Evolutionary conservation across 2,113 vertebrate genomes (phyloP).

Genomic region (Pampusana beccarii): DNA sequence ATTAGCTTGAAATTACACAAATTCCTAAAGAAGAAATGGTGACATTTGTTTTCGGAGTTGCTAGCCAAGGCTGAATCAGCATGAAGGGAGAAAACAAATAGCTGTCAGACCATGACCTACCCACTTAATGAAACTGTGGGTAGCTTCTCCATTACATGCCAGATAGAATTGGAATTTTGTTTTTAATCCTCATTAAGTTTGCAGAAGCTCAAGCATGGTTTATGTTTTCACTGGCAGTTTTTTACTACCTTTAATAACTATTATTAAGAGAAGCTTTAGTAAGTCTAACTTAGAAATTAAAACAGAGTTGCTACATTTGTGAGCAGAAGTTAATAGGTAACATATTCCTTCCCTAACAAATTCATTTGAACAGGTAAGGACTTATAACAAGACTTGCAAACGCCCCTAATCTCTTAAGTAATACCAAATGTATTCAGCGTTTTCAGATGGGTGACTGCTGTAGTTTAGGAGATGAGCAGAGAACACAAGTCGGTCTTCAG

Average conservation of each 20-base stretch:
- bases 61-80: slow-evolving; percentile 24
- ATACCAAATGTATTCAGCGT: not conserved
- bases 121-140: not conserved
- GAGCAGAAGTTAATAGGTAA: not conserved
- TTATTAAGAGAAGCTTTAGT: not conserved
- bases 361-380: not conserved
- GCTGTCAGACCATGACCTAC: not conserved
- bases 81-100: not conserved
- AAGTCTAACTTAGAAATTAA: not conserved
- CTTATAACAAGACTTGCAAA: not conserved
- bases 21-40: not conserved
- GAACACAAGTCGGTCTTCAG: not conserved
- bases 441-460: not conserved
- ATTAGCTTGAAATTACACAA: not conserved
- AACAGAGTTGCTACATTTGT: not conserved
- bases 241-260: not conserved
- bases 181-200: not conserved
- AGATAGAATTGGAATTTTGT: not conserved
- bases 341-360: not conserved
- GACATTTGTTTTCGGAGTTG: not conserved
- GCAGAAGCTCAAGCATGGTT: not conserved
- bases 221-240: not conserved
- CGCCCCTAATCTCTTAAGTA: too few relatives aligned
- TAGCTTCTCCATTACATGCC: not conserved
- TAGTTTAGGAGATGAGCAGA: not conserved